Evolutionary conservation across 2,888 invertebrate species (phyloP).

Genomic region (Ferrisia virgata): DNA sequence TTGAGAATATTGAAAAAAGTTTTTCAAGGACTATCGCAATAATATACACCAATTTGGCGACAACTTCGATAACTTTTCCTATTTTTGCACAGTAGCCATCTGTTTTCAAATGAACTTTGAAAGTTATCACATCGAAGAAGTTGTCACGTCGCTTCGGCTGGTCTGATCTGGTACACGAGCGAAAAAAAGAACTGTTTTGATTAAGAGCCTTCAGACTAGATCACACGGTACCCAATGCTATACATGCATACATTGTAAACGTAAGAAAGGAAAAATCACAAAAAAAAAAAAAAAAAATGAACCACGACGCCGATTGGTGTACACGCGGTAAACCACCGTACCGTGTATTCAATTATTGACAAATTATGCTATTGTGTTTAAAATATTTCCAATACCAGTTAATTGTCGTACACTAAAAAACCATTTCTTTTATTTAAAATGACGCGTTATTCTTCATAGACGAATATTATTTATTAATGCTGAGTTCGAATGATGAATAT

Average conservation of each 20-base stretch:
- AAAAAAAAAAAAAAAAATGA: not conserved
- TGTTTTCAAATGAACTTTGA: not conserved
- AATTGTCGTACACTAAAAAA: not conserved
- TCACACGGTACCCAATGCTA: not conserved
- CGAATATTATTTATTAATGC: conserved; percentile 33
- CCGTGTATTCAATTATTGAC: not conserved
- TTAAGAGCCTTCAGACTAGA: not conserved
- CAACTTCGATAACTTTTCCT: not conserved
- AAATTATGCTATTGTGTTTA: conserved; percentile 2
- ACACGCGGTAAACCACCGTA: not conserved
- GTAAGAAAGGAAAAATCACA: too few species aligned
- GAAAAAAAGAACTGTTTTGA: not conserved
- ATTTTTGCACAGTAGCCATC: not conserved
- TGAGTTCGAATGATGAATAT: conserved; percentile 27
- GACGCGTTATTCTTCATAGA: conserved; percentile 16
- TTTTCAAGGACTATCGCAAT: not conserved
- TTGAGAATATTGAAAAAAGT: not conserved
- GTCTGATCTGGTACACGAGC: too few species aligned
- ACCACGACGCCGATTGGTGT: not conserved
- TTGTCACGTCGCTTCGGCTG: not conserved
- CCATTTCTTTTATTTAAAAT: conserved; percentile 29
- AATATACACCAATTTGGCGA: not conserved
- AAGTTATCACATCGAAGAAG: too few species aligned
- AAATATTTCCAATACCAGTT: conserved; percentile 14
- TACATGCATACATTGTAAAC: not conserved